A percentile compares a stretch with the other conserved stretches of the same genome.
These are phyloP conservation scores for Crocallis elinguaria DNA, from an alignment of 2,888 invertebrate species.

Conservation along the genomic window DNA sequence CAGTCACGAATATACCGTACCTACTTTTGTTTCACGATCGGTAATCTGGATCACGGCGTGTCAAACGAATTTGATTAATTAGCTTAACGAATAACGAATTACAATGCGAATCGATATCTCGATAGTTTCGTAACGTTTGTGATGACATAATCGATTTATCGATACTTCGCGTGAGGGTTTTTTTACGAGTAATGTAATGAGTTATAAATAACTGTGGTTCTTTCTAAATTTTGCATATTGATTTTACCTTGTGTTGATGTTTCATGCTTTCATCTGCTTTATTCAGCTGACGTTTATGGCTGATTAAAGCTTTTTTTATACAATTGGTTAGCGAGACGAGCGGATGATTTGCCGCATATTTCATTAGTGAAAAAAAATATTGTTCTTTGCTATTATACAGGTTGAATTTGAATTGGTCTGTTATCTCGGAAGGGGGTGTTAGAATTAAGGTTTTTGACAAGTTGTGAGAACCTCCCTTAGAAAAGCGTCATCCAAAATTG, in stretches of 20 bases:
- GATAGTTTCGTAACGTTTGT: conserved; percentile 31
- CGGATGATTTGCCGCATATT: too few species aligned
- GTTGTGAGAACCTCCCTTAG: too few species aligned
- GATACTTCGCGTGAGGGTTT: conserved; percentile 32
- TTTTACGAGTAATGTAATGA: conserved; percentile 2
- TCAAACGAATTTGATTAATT: conserved; percentile 43
- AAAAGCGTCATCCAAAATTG: too few species aligned
- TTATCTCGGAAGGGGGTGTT: too few species aligned
- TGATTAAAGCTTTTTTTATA: too few species aligned
- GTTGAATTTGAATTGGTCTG: too few species aligned
- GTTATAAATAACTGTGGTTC: not conserved
- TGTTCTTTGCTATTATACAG: too few species aligned
- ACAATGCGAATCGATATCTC: conserved; percentile 30
- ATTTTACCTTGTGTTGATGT: not conserved
- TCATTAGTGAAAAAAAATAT: too few species aligned
- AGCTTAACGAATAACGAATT: conserved; percentile 29
- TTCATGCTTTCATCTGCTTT: too few species aligned
- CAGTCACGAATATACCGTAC: conserved; percentile 37
- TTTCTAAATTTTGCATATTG: not conserved
- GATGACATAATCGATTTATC: conserved; percentile 40
- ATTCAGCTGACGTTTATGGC: too few species aligned
- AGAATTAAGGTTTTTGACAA: too few species aligned
- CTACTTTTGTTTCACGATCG: conserved; percentile 37
- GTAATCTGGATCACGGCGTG: conserved; percentile 38
- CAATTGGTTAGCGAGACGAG: too few species aligned